These are phyloP conservation scores for Leptothorax acervorum DNA, from an alignment of 2,888 invertebrate genomes.

Conservation along the genomic window DNA sequence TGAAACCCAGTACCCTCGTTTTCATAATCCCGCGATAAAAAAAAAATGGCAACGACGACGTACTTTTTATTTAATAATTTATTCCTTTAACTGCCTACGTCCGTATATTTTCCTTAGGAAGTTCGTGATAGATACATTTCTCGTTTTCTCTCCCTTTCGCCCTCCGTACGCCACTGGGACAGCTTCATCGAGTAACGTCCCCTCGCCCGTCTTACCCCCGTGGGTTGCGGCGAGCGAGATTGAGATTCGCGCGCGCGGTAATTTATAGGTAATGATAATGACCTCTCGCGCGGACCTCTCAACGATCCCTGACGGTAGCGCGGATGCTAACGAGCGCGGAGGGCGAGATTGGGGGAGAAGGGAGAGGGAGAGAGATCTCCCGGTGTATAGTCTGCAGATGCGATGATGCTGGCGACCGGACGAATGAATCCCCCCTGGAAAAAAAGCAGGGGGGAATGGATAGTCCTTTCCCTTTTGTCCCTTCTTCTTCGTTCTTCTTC, in stretches of 20 bases:
- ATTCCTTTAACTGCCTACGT: not conserved
- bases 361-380: constrained; percentile 22
- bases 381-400: constrained; percentile 39
- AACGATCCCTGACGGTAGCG: constrained; percentile 19
- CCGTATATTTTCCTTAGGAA: not conserved
- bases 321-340: constrained; percentile 38
- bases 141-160: constrained; percentile 3
- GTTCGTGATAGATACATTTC: not conserved
- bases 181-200: not conserved
- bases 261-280: constrained; percentile 59
- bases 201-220: not conserved
- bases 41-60: not conserved
- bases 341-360: not conserved
- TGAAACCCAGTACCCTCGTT: too few relatives aligned
- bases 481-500: not conserved
- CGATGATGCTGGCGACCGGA: constrained; percentile 44
- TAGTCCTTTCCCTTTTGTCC: constrained; percentile 19
- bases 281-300: constrained; percentile 20
- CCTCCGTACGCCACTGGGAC: not conserved
- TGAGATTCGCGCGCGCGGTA: constrained; percentile 43
- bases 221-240: not conserved
- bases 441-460: constrained; percentile 42
- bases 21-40: not conserved
- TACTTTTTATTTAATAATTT: not conserved
- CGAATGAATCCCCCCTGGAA: constrained; percentile 5